Conservation (phyloP, 1,140 invertebrate species). For the Aphelenchoides fujianensis region DNA sequence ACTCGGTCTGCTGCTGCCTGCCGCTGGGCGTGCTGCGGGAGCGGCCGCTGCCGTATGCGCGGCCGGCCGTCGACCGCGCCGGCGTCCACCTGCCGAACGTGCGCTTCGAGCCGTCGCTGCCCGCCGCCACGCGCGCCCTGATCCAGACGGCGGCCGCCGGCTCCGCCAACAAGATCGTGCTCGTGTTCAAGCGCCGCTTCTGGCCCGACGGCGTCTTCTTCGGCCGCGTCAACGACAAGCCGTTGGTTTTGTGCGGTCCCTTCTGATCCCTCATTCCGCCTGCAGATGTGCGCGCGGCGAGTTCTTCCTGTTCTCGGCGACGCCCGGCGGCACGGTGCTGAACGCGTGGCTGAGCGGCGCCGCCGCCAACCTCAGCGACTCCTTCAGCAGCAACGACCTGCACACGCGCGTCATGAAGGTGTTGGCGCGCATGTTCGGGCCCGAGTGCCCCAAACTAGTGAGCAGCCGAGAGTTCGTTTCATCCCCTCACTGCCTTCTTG, state of each 20-base stretch:
- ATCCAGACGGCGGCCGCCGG: constrained; percentile 91
- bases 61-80: neutral
- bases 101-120: constrained; percentile 85
- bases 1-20: neutral
- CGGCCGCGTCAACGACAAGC: constrained; percentile 82
- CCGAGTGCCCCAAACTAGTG: too few species aligned
- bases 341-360: constrained; percentile 90
- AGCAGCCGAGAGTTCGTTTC: neutral
- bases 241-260: constrained; percentile 79
- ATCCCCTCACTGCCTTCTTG: constrained; percentile 31
- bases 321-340: constrained; percentile 89
- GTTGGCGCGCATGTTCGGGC: constrained; percentile 54
- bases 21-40: neutral
- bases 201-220: constrained; percentile 94
- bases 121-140: constrained; percentile 87
- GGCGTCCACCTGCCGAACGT: constrained; percentile 67
- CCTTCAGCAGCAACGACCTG: constrained; percentile 92
- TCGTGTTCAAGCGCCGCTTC: constrained; percentile 93
- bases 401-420: constrained; percentile 67
- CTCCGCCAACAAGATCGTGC: constrained; percentile 93
- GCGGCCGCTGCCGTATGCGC: neutral
- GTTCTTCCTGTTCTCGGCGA: constrained; percentile 94
- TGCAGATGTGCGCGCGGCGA: constrained; percentile 67
- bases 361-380: constrained; percentile 92
- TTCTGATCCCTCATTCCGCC: neutral